Percentiles rank a stretch among this genome's conserved stretches.
These are phyloP conservation scores for Mesochorus sp. DNA, from an alignment of 2,888 invertebrate species.

Conservation along the genomic window DNA sequence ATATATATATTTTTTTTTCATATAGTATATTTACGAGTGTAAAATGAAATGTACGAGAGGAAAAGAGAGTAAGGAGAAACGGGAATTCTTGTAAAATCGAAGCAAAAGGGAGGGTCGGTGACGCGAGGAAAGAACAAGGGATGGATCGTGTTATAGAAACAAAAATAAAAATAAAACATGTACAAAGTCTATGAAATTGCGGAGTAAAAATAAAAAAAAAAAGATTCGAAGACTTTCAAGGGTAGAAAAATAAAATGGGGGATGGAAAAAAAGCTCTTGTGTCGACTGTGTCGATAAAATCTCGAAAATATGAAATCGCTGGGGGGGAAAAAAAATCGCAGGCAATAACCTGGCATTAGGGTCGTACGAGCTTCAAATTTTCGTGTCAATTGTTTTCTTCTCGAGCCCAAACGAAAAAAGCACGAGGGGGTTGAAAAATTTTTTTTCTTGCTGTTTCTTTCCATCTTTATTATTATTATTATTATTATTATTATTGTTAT, in stretches of 20 bases:
- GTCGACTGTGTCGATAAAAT: constrained; percentile 61
- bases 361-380: no score
- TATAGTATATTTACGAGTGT: no score
- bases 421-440: no score
- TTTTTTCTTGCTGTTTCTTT: no score
- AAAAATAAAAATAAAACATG: neutral
- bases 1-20: no score
- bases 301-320: constrained; percentile 75
- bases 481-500: no score
- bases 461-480: no score
- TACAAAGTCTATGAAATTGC: neutral
- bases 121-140: neutral
- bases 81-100: neutral
- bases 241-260: neutral
- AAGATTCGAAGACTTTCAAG: constrained; percentile 12
- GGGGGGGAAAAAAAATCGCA: constrained; percentile 72
- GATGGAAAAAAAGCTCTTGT: constrained; percentile 10
- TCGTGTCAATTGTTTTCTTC: constrained; percentile 25
- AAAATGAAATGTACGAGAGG: neutral
- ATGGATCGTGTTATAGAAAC: neutral
- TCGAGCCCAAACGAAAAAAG: neutral
- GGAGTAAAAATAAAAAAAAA: neutral
- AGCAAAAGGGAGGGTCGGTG: neutral
- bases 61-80: neutral
- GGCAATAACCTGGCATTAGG: constrained; percentile 77